A percentile compares a stretch with the other conserved stretches of the same genome.
phyloP scores from a whole-genome alignment of 2,888 invertebrate species.

The Iselma pallidipennis region DNA sequence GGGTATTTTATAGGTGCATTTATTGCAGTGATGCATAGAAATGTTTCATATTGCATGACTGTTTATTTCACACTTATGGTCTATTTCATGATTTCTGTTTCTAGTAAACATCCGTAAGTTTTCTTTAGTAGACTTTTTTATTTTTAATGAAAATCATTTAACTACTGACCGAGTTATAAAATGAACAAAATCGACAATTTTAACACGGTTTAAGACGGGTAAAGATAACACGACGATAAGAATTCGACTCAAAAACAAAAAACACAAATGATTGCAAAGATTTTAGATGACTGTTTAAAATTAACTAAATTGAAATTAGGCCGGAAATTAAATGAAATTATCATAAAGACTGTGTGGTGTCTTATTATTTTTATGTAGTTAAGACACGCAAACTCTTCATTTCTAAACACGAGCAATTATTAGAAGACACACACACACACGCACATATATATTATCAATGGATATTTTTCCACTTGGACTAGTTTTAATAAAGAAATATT shows the following conservation, averaged over 20 bases:
- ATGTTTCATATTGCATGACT: conserved; percentile 16
- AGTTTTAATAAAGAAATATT: conserved; percentile 9
- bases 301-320: no score
- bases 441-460: conserved; percentile 4
- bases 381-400: not conserved
- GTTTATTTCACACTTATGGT: conserved; percentile 1
- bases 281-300: no score
- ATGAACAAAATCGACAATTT: not conserved
- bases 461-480: conserved; percentile 14
- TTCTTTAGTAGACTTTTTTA: not conserved
- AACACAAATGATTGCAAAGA: no score
- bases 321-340: no score
- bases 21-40: conserved; percentile 1
- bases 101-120: not conserved
- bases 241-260: no score
- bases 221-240: no score
- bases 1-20: not conserved
- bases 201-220: not conserved
- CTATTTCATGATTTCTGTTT: conserved; percentile 9
- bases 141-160: not conserved
- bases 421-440: no score
- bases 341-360: no score
- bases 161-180: not conserved
- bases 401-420: not conserved
- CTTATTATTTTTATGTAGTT: no score